These are phyloP conservation scores for Heliconius hermathena DNA, from an alignment of 1,140 invertebrate species.

Conservation along the genomic window DNA sequence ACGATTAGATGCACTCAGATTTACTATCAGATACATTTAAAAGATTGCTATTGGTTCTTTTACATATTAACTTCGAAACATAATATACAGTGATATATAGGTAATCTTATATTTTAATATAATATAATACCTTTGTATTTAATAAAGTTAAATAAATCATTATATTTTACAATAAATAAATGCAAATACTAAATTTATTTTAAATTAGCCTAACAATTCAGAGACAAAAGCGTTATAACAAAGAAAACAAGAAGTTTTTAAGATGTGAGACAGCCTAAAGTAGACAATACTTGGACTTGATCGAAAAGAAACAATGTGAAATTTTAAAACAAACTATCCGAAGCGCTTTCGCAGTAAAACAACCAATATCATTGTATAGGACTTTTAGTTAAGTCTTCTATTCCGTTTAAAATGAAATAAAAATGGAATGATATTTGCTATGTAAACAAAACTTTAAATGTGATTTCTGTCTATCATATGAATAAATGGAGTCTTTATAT, in stretches of 20 bases:
- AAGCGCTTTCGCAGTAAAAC: conserved; percentile 54
- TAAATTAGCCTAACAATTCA: not conserved
- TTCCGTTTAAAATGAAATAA: conserved; percentile 11
- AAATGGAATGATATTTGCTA: not conserved
- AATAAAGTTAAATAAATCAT: not conserved
- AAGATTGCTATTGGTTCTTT: not conserved
- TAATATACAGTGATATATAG: no score
- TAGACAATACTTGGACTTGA: conserved; percentile 61
- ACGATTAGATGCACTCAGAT: conserved; percentile 31
- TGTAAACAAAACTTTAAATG: conserved; percentile 3
- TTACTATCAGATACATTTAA: conserved; percentile 22
- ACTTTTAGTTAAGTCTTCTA: conserved; percentile 28
- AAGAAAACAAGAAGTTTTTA: conserved; percentile 48
- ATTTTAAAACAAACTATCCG: conserved; percentile 70
- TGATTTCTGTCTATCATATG: not conserved
- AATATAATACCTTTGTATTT: no score
- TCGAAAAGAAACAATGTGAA: conserved; percentile 74
- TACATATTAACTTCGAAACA: not conserved
- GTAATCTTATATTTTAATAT: no score
- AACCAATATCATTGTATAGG: conserved; percentile 46
- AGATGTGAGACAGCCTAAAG: conserved; percentile 50
- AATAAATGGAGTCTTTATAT: not conserved
- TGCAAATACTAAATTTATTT: conserved; percentile 34
- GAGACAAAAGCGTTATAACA: conserved; percentile 16
- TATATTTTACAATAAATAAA: not conserved